Conservation (phyloP, 2,888 invertebrate genomes). For the Caenorhabditis zanzibari region DNA sequence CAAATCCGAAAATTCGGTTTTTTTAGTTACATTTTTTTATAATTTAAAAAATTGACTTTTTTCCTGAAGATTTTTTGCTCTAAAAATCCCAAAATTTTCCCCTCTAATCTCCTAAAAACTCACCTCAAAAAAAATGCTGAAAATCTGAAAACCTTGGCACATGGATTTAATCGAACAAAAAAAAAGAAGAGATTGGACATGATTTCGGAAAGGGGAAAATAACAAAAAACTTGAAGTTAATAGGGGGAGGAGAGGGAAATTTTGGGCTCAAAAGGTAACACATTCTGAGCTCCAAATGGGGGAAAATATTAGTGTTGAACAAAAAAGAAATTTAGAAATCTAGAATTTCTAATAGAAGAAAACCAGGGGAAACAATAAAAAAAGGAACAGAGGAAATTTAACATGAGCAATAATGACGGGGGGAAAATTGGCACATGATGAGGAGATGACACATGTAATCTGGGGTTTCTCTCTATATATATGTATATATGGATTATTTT, state of each 20-base stretch:
- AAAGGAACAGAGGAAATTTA: slow-evolving; percentile 22
- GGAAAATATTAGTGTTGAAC: slow-evolving; percentile 30
- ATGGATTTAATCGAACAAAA: too few relatives aligned
- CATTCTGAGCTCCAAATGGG: too few relatives aligned
- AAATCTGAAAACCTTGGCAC: too few relatives aligned
- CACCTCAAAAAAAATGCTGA: too few relatives aligned
- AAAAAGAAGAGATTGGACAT: too few relatives aligned
- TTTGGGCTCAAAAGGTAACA: background rate
- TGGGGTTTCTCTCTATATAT: background rate
- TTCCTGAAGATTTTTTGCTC: too few relatives aligned
- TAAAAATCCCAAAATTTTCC: too few relatives aligned
- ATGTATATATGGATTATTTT: slow-evolving; percentile 16
- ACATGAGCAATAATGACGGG: background rate
- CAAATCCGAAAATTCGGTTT: too few relatives aligned
- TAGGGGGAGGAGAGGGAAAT: too few relatives aligned
- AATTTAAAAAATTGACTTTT: too few relatives aligned
- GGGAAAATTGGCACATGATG: slow-evolving; percentile 8
- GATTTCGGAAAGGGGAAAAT: background rate
- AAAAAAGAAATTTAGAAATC: slow-evolving; percentile 10
- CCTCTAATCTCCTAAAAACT: too few relatives aligned
- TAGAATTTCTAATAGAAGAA: background rate
- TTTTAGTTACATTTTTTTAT: too few relatives aligned
- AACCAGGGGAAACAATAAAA: slow-evolving; percentile 32
- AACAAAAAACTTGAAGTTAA: background rate
- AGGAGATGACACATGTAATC: background rate